Base-by-base conservation (phyloP, 2,797 vertebrate species). In the Pseudotriccus pelzelni region DNA sequence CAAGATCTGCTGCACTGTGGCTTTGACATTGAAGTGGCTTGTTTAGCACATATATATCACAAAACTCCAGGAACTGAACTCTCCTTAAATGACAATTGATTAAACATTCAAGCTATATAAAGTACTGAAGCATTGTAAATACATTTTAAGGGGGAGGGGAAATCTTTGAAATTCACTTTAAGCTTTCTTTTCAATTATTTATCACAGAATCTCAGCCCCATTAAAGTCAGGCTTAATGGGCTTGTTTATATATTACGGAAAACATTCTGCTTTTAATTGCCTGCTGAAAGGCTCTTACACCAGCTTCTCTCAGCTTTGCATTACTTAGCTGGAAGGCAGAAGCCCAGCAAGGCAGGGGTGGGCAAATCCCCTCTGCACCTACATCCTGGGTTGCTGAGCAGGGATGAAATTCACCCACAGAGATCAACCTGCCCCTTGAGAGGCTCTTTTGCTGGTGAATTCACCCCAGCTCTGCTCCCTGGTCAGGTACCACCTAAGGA, bases 111-210 rank as follows among this genome's bases (percentile, higher is more conserved):
- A 93, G 84, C 88, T 93, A 75, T 86, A 94, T 83, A 93, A 97
- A 91, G 89, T 60, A 94, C 87, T 60, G 69, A 79, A 79, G 70
- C 67, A 95, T 92, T 91, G 84, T 93, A 95, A 96, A 92, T 95
- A 97, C 89, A 78, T 91, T 96, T 94, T 82, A 89, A 93, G 74
- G 67, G 47, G 56, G 66, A 50, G 39, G 27, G 28, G 23, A 53
- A 73, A 73, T 78, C 85, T 96, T 92, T 92, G 89, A 91, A 96
- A 87, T 91, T 95, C 92, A 89, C 87, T 93, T 90, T 79, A 94
- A 89, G 86, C 88, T 88, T 94, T 95, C 94, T 96, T 95, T 96
- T 97, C 74, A 96, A 97, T 97, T 96, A 97, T 96, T 97, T 96
- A 97, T 96, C 94, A 87, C 78, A 82, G 90, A 96, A 92, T 94